These are phyloP conservation scores for Tenthredo scrophulariae DNA, from an alignment of 2,888 invertebrate species.

Conservation along the genomic window DNA sequence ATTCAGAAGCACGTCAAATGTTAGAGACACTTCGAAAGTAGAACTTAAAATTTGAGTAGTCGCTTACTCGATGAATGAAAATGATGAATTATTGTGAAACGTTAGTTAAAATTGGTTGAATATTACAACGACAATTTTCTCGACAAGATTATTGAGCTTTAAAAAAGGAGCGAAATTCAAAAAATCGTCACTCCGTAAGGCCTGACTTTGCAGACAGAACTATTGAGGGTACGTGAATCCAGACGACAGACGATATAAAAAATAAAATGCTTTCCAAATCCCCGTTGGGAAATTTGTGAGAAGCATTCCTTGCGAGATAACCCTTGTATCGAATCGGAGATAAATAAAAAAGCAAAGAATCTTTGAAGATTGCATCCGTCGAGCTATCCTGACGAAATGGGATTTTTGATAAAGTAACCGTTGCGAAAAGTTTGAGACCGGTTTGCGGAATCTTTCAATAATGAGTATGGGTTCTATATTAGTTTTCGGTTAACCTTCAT, in stretches of 20 bases:
- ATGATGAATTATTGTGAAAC: not conserved
- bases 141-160: not conserved
- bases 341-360: not conserved
- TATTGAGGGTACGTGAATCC: not conserved
- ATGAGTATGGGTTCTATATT: not conserved
- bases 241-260: not conserved
- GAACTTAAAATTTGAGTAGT: not conserved
- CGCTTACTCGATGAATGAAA: not conserved
- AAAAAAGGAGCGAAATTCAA: not conserved
- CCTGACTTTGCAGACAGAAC: not conserved
- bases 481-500: slow-evolving; percentile 1
- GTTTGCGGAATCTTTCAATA: not conserved
- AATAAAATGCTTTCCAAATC: not conserved
- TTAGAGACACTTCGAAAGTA: not conserved
- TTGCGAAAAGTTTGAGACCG: not conserved
- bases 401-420: not conserved
- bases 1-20: not conserved
- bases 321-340: not conserved
- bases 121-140: not conserved
- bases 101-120: not conserved
- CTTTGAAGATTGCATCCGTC: not conserved
- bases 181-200: not conserved
- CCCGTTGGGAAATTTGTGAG: not conserved
- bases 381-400: not conserved
- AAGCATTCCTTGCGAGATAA: not conserved